Percentiles rank a stretch among this genome's conserved stretches.
Evolutionary conservation across 2,888 invertebrate species (phyloP).

Genomic region (Gastrophysa polygoni): DNA sequence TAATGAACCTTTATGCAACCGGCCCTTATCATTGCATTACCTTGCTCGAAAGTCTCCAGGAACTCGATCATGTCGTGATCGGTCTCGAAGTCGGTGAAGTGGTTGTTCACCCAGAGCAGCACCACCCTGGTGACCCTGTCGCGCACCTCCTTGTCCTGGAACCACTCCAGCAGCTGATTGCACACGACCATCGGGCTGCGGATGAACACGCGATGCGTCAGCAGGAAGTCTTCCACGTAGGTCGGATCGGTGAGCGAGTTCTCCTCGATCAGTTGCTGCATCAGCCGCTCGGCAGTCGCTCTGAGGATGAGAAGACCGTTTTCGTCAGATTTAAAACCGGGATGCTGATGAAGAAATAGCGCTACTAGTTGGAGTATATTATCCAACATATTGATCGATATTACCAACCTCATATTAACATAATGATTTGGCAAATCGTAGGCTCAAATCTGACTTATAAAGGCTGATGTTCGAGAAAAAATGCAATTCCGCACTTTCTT

Average conservation of each 20-base stretch:
- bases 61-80: slow-evolving; percentile 97
- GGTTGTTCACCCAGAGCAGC: slow-evolving; percentile 97
- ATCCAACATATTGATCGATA: no score
- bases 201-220: slow-evolving; percentile 96
- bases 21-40: no score
- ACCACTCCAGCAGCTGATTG: slow-evolving; percentile 87
- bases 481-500: no score
- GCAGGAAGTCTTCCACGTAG: slow-evolving; percentile 98
- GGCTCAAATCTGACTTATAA: no score
- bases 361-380: no score
- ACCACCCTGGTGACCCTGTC: slow-evolving; percentile 95
- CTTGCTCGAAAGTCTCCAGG: slow-evolving; percentile 88
- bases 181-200: slow-evolving; percentile 85
- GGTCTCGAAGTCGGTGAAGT: slow-evolving; percentile 97
- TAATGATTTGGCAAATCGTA: no score
- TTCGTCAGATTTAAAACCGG: no score
- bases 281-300: slow-evolving; percentile 88
- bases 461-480: no score
- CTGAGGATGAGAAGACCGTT: no score
- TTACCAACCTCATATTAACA: no score
- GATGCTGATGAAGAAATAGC: no score
- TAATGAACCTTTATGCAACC: no score
- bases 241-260: slow-evolving; percentile 93
- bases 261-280: slow-evolving; percentile 94
- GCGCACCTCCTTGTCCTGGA: slow-evolving; percentile 75